These are phyloP conservation scores for Aythya baeri DNA, from an alignment of 2,113 vertebrate genomes.

Conservation along the genomic window DNA sequence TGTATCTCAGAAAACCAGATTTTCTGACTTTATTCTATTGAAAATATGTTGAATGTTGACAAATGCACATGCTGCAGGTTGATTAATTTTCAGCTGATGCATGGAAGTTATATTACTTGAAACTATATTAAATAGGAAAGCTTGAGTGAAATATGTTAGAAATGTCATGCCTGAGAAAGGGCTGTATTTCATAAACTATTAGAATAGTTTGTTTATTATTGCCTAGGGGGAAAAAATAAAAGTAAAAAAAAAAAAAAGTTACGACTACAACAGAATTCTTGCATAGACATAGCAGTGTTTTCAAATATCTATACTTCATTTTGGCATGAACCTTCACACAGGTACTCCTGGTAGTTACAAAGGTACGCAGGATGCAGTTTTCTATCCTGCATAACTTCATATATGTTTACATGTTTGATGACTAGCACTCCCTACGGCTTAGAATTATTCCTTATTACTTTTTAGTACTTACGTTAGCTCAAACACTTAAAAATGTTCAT, in stretches of 20 bases:
- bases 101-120: neutral
- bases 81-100: conserved; percentile 14
- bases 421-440: neutral
- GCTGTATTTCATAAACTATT: neutral
- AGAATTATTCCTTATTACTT: neutral
- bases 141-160: neutral
- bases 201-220: neutral
- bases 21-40: neutral
- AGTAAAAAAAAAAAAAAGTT: neutral
- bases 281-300: neutral
- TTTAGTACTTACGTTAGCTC: neutral
- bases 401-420: rapidly evolving
- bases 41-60: neutral
- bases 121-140: conserved; percentile 16
- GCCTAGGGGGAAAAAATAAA: neutral
- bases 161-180: neutral
- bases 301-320: neutral
- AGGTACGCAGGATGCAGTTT: no score
- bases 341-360: neutral
- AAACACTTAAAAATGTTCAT: neutral
- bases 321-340: neutral
- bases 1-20: neutral
- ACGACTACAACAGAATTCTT: neutral
- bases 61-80: neutral
- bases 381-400: neutral